Conservation (phyloP, 2,888 invertebrate genomes). For the Nemotelus pantherinus region DNA sequence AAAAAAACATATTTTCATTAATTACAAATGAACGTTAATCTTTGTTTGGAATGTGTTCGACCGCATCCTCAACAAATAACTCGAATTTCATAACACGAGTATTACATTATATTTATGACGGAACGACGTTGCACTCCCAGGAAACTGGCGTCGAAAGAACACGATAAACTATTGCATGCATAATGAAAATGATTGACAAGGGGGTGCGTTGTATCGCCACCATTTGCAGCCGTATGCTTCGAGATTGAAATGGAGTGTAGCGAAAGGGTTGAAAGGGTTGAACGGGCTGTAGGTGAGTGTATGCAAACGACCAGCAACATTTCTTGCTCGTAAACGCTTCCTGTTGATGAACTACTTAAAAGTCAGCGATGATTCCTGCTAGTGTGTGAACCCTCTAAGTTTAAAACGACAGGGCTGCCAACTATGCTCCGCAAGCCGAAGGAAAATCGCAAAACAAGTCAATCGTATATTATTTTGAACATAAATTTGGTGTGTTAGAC, state of each 20-base stretch:
- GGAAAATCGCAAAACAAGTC: too few species aligned
- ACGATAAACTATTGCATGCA: conserved; percentile 34
- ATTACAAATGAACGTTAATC: not conserved
- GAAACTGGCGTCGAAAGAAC: conserved; percentile 13
- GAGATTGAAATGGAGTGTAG: conserved; percentile 9
- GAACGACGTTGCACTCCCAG: conserved; percentile 12
- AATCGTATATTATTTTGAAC: too few species aligned
- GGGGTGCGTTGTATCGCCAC: conserved; percentile 22
- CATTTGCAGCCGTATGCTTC: conserved; percentile 28
- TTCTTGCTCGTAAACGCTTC: conserved; percentile 35
- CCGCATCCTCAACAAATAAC: not conserved
- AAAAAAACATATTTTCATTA: too few species aligned
- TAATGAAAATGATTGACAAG: conserved; percentile 43
- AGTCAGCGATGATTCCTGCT: conserved; percentile 28
- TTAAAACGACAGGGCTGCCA: too few species aligned
- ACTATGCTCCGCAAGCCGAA: too few species aligned
- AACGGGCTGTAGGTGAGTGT: conserved; percentile 25
- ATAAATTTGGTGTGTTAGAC: too few species aligned
- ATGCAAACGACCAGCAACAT: conserved; percentile 38
- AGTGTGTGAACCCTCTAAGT: conserved; percentile 12
- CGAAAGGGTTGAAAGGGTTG: conserved; percentile 23
- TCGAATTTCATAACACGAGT: conserved; percentile 14
- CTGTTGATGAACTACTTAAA: conserved; percentile 36
- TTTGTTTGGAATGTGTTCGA: not conserved
- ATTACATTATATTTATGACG: not conserved